These are phyloP conservation scores for Rallus limicola DNA, from an alignment of 2,113 vertebrate genomes.

Conservation along the genomic window DNA sequence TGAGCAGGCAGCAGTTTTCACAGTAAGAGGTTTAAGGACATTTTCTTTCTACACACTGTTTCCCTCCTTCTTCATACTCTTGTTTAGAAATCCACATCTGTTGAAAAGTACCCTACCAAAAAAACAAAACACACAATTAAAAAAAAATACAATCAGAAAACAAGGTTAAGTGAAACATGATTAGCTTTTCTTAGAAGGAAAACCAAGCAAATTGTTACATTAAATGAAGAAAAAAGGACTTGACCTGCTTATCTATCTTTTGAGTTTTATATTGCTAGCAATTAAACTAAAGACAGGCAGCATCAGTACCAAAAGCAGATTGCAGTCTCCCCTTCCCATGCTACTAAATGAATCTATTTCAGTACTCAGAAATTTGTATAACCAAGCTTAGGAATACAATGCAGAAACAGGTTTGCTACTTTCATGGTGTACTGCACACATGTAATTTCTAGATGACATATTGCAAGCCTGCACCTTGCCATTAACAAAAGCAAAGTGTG, in stretches of 20 bases:
- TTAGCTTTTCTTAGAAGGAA: not conserved
- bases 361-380: not conserved
- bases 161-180: not conserved
- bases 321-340: not conserved
- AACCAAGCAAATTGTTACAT: not conserved
- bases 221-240: not conserved
- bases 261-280: not conserved
- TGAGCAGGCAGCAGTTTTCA: conserved; percentile 54
- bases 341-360: not conserved
- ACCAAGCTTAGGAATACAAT: not conserved
- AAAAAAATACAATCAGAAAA: not conserved
- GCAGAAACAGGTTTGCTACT: not conserved
- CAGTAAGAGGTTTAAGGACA: conserved; percentile 84
- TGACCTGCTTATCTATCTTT: not conserved
- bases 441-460: not conserved
- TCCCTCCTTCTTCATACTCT: conserved; percentile 98
- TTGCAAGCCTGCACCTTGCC: not conserved
- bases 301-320: not conserved
- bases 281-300: not conserved
- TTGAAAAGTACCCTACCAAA: conserved; percentile 92
- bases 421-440: not conserved
- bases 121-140: not conserved
- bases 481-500: not conserved
- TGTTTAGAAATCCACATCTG: conserved; percentile 99
- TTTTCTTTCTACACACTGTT: conserved; percentile 98